Conservation (phyloP, 37 sponge, comb jelly and placozoan species). For the Halichondria panicea region DNA sequence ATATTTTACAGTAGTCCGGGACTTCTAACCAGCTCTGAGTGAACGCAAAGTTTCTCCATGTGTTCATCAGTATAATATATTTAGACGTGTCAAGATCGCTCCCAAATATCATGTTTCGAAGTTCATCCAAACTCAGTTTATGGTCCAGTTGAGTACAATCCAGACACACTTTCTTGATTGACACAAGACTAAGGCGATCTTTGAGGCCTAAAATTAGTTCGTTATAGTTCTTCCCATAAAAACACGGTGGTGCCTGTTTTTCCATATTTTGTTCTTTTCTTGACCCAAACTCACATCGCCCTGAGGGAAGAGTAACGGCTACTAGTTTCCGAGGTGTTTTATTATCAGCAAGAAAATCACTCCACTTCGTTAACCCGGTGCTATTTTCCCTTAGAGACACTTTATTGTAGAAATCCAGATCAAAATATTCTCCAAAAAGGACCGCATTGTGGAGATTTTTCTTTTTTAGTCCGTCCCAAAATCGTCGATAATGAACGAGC, state of each 20-base stretch:
- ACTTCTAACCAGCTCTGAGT: slow-evolving; percentile 14
- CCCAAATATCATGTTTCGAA: background rate
- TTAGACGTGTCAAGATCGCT: background rate
- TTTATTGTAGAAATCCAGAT: slow-evolving; percentile 27
- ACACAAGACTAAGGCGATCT: background rate
- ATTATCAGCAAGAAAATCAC: slow-evolving; percentile 11
- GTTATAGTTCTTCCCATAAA: background rate
- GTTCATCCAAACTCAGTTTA: background rate
- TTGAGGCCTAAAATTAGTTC: background rate
- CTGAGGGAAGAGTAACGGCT: background rate
- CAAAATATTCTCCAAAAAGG: slow-evolving; percentile 30
- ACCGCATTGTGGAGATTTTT: background rate
- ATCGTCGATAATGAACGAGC: slow-evolving; percentile 1
- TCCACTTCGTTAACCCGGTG: slow-evolving; percentile 5
- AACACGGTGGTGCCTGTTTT: background rate
- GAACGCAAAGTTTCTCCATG: slow-evolving; percentile 14
- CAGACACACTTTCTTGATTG: slow-evolving; percentile 1
- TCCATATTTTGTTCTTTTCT: background rate
- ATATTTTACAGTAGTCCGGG: background rate
- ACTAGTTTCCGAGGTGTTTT: slow-evolving; percentile 20
- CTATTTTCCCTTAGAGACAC: background rate
- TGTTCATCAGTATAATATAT: background rate
- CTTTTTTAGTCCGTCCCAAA: slow-evolving; percentile 9
- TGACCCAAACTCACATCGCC: background rate
- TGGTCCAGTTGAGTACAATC: background rate